A percentile compares a stretch with the other conserved stretches of the same genome.
Conservation (phyloP, 2,888 invertebrate species). For the Philereme transversata region DNA sequence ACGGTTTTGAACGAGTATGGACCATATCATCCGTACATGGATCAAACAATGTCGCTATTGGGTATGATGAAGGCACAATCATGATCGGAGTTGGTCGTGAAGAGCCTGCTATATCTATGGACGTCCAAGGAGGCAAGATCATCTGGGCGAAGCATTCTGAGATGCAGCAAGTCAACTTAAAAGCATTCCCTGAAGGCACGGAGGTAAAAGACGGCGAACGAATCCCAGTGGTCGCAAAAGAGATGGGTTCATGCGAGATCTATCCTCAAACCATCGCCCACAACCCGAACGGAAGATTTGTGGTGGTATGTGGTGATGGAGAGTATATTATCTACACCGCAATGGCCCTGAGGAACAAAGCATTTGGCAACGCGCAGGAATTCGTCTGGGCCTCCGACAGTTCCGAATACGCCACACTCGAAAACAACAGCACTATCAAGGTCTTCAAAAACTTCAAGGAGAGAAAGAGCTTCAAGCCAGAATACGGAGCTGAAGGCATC, state of each 20-base stretch:
- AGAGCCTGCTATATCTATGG: slow-evolving; percentile 99
- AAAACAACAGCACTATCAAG: slow-evolving; percentile 94
- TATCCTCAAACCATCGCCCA: slow-evolving; percentile 99
- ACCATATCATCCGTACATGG: slow-evolving; percentile 96
- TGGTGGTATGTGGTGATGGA: slow-evolving; percentile 99
- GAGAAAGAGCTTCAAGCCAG: slow-evolving; percentile 96
- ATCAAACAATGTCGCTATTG: slow-evolving; percentile 97
- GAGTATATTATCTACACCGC: slow-evolving; percentile 99
- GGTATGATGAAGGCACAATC: slow-evolving; percentile 98
- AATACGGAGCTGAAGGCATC: slow-evolving; percentile 98
- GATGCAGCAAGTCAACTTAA: slow-evolving; percentile 97
- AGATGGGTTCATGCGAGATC: slow-evolving; percentile 99
- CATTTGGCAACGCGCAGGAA: slow-evolving; percentile 98
- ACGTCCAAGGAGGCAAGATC: slow-evolving; percentile 98
- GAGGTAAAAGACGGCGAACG: slow-evolving; percentile 96
- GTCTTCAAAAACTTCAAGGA: slow-evolving; percentile 99
- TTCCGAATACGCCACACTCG: slow-evolving; percentile 95
- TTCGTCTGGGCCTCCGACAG: slow-evolving; percentile 99
- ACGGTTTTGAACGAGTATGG: slow-evolving; percentile 99
- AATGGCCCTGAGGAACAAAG: slow-evolving; percentile 99
- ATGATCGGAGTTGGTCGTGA: slow-evolving; percentile 98
- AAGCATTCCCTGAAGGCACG: slow-evolving; percentile 90
- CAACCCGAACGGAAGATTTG: slow-evolving; percentile 97
- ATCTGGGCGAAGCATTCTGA: slow-evolving; percentile 99
- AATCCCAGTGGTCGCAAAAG: slow-evolving; percentile 96